Evolutionary conservation across 2,888 invertebrate genomes (phyloP), one percentile per base, ranked within the genome.

Genomic region (Baccha elongata): DNA sequence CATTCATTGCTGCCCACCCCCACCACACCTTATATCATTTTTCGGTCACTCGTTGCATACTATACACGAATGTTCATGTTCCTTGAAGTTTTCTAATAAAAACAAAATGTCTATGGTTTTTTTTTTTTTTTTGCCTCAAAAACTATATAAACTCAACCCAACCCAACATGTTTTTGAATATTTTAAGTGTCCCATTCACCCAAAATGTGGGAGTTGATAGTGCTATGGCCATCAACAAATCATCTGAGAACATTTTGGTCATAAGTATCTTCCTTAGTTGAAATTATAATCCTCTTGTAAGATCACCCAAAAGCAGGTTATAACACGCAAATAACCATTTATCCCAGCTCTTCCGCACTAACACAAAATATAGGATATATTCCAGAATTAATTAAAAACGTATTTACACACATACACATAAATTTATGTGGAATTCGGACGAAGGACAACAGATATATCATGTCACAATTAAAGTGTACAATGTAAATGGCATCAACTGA

Each of bases 301-400:
- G 58, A 48, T 35, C 13, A 44, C 21, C 68, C 15, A 58, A 58
- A 69, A 58, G 58, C 48, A 11, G 64, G 29, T 68, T 35, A 50
- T 15, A 15, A 60, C 69, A 80, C 75, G 64, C 75, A 80, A 81
- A 65, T 60, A 69, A 53, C 40, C 76, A 81, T 81, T 81, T 76
- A 76, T 76, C 62, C n/a, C 58, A 50, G 53, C 19, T 50, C 53
- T 15, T 40, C 40, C 40, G 35, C 40, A 37, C 37, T 13, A 62
- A 69, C 75, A 71, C 46, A 62, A n/a, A 69, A 65, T 71, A 71
- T 19, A 67, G 58, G 71, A 71, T n/a, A n/a, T n/a, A n/a, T 81
- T 71, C 53, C 50, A 71, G 81, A 81, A 81, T 81, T 81, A 81
- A 75, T 76, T 80, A 80, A 80, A 80, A 80, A 64, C 75, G 80